Conservation (phyloP, 1,140 invertebrate species). For the Oncopodura yosiiana region DNA sequence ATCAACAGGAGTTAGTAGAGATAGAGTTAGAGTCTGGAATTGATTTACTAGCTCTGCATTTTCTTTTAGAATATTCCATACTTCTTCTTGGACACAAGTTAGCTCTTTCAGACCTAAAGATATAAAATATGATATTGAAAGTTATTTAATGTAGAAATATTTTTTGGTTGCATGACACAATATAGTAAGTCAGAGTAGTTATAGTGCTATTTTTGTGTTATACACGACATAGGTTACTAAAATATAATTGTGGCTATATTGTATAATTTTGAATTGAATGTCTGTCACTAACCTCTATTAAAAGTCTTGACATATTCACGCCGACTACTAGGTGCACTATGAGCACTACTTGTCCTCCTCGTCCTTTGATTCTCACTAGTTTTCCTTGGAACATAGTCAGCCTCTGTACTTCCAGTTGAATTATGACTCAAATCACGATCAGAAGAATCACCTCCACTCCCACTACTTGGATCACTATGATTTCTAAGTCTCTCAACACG, state of each 20-base stretch:
- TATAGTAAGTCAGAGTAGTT: too few relatives aligned
- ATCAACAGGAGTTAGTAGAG: constrained; percentile 23
- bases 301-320: constrained; percentile 36
- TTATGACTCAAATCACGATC: background rate
- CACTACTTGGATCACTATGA: too few relatives aligned
- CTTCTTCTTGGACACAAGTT: constrained; percentile 42
- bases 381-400: background rate
- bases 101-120: constrained; percentile 43
- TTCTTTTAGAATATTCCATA: constrained; percentile 40
- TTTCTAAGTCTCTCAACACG: too few relatives aligned
- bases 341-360: too few relatives aligned
- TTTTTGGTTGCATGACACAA: too few relatives aligned
- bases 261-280: too few relatives aligned
- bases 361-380: constrained; percentile 9
- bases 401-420: background rate
- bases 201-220: too few relatives aligned
- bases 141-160: too few relatives aligned
- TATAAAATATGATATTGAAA: too few relatives aligned
- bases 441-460: background rate
- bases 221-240: too few relatives aligned
- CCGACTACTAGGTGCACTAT: constrained; percentile 15
- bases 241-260: too few relatives aligned
- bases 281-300: too few relatives aligned
- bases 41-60: constrained; percentile 43
- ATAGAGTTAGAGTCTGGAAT: constrained; percentile 38